These are phyloP conservation scores for Maniola jurtina DNA, from an alignment of 1,140 invertebrate genomes.

Conservation along the genomic window DNA sequence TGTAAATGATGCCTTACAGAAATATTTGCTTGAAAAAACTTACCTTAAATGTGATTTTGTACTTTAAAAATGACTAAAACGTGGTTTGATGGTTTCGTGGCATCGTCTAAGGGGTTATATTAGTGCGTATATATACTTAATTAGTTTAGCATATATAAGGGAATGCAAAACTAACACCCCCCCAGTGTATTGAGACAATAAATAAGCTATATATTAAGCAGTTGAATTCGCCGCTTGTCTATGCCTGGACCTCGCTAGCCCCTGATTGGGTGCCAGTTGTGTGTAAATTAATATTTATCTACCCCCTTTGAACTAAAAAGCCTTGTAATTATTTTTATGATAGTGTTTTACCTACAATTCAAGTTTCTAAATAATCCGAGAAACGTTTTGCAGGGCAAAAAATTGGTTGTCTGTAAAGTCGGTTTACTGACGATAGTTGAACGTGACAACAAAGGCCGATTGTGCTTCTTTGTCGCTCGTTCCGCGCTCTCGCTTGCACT, in stretches of 20 bases:
- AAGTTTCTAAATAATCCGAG: too few relatives aligned
- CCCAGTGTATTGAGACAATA: constrained; percentile 70
- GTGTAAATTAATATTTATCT: background rate
- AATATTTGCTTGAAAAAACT: too few relatives aligned
- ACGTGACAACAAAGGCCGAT: too few relatives aligned
- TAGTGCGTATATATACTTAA: constrained; percentile 47
- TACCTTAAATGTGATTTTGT: too few relatives aligned
- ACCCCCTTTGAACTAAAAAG: background rate
- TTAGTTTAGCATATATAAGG: constrained; percentile 57
- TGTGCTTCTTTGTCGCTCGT: too few relatives aligned
- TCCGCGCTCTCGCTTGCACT: too few relatives aligned
- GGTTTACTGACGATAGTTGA: too few relatives aligned
- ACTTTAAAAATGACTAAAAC: background rate
- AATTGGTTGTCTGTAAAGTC: too few relatives aligned
- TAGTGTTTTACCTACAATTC: background rate
- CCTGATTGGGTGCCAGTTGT: constrained; percentile 21
- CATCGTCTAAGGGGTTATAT: constrained; percentile 25
- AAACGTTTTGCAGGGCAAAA: too few relatives aligned
- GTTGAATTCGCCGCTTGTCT: constrained; percentile 58
- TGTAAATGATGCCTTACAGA: too few relatives aligned
- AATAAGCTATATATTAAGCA: constrained; percentile 68
- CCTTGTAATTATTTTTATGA: background rate
- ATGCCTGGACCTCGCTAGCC: constrained; percentile 39
- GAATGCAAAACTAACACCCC: constrained; percentile 70
- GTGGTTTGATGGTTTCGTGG: constrained; percentile 12